These are phyloP conservation scores for Rotaria socialis DNA, from an alignment of 2,888 invertebrate species.

Conservation along the genomic window DNA sequence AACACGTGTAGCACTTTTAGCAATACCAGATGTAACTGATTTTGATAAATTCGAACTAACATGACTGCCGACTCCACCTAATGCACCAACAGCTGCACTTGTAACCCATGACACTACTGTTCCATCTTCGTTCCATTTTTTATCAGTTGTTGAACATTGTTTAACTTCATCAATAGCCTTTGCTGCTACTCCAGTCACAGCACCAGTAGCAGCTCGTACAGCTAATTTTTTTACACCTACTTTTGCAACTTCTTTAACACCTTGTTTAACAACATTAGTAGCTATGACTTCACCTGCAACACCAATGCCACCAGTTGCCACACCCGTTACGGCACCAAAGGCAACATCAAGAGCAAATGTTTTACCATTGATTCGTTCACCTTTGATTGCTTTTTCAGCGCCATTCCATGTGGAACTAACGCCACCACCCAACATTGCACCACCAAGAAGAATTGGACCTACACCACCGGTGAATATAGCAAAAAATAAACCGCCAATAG, in stretches of 20 bases:
- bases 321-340: background rate
- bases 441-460: background rate
- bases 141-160: conserved; percentile 33
- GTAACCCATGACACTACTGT: background rate
- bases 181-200: background rate
- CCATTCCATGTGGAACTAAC: conserved; percentile 19
- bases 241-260: conserved; percentile 1
- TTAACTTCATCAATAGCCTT: conserved; percentile 20
- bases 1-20: conserved; percentile 1
- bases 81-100: background rate
- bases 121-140: conserved; percentile 14
- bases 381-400: conserved; percentile 18
- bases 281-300: background rate
- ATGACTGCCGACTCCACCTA: background rate
- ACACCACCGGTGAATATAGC: background rate
- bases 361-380: background rate
- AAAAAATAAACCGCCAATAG: background rate
- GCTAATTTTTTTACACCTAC: background rate
- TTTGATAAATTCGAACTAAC: background rate
- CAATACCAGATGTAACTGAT: background rate
- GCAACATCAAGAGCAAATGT: background rate
- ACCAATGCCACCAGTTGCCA: background rate
- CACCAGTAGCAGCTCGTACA: conserved; percentile 29
- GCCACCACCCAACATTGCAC: conserved; percentile 9
- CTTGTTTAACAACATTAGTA: conserved; percentile 2